Percentiles rank a stretch among this genome's conserved stretches.
Evolutionary conservation across 1,140 invertebrate species (phyloP).

Genomic region (Trachelipus rathkii): DNA sequence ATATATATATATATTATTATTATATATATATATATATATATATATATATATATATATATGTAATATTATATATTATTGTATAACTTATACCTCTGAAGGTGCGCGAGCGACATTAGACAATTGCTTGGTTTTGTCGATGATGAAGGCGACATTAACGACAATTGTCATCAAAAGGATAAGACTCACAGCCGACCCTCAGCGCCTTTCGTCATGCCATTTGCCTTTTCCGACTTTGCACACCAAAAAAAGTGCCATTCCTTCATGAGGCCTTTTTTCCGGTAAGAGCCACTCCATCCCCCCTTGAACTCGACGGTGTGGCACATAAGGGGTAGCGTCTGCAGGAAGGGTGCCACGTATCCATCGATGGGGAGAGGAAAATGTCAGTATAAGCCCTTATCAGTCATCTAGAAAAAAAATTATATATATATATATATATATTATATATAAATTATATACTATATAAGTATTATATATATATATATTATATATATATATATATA

Average conservation of each 20-base stretch:
- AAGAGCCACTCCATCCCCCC: not conserved
- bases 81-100: slow-evolving; percentile 7
- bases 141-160: slow-evolving; percentile 27
- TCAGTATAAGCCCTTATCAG: too few species aligned
- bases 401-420: too few species aligned
- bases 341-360: slow-evolving; percentile 27
- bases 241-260: slow-evolving; percentile 6
- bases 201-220: slow-evolving; percentile 19
- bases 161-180: slow-evolving; percentile 28
- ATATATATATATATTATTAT: too few species aligned
- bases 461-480: too few species aligned
- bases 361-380: not conserved
- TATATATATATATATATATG: too few species aligned
- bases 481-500: too few species aligned
- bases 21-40: too few species aligned
- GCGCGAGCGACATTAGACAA: not conserved
- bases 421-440: too few species aligned
- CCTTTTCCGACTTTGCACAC: not conserved
- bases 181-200: not conserved
- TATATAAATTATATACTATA: too few species aligned
- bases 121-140: slow-evolving; percentile 27
- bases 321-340: slow-evolving; percentile 18
- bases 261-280: not conserved
- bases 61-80: too few species aligned
- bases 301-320: not conserved